Conservation (phyloP, 2,888 invertebrate species). For the Criorhina ranunculi region DNA sequence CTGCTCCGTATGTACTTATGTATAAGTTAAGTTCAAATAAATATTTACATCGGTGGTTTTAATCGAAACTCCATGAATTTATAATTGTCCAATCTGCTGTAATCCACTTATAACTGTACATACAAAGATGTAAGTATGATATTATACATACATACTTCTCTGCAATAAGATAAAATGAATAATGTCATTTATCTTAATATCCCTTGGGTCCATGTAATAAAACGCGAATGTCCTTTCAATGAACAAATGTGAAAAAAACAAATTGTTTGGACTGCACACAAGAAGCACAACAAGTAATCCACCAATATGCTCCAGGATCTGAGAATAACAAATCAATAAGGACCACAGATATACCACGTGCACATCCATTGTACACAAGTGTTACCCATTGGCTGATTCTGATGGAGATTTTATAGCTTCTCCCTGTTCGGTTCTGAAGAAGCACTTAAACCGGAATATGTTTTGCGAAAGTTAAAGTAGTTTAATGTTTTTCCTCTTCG, state of each 20-base stretch:
- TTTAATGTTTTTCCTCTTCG: conserved; percentile 4
- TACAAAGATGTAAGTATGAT: neutral
- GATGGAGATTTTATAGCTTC: conserved; percentile 30
- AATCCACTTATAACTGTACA: neutral
- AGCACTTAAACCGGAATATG: conserved; percentile 24
- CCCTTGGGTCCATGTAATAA: conserved; percentile 27
- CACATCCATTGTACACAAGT: conserved; percentile 43
- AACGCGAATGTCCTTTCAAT: conserved; percentile 30
- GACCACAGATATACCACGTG: neutral
- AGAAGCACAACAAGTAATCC: conserved; percentile 30
- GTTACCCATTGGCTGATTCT: conserved; percentile 18
- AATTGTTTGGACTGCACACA: conserved; percentile 3
- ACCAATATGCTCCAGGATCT: conserved; percentile 38
- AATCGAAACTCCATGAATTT: too few species aligned
- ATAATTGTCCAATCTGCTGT: neutral
- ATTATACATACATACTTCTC: neutral
- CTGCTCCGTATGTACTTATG: too few species aligned
- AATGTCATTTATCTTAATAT: conserved; percentile 34
- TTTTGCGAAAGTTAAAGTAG: conserved; percentile 27
- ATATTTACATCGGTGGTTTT: too few species aligned
- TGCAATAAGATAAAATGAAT: conserved; percentile 27
- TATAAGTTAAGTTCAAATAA: too few species aligned
- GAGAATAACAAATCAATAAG: conserved; percentile 39
- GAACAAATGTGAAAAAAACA: conserved; percentile 5
- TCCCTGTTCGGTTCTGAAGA: conserved; percentile 1